Evolutionary conservation across 2,797 vertebrate species (phyloP), one percentile per base, ranked within the genome.

Genomic region (Bryconaethiops microstoma): DNA sequence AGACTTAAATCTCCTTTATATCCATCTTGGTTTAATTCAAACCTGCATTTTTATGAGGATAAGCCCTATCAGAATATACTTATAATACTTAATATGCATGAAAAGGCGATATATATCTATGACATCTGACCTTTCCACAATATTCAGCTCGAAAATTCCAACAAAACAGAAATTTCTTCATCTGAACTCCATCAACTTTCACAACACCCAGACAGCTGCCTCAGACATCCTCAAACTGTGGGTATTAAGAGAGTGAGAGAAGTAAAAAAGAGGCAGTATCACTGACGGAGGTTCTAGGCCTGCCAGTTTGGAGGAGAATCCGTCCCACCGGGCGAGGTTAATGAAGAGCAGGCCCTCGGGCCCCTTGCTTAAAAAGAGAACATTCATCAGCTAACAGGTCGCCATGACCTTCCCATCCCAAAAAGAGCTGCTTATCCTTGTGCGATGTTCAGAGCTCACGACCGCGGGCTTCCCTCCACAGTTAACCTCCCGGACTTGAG

Each of bases 351-450:
- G 48, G 45, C 73, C 74, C 29, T 70, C n/a, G 40, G 52, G 55
- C 45, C 45, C 40, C 29, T 48, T 69, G 57, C 69, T 76, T 71
- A 75, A 76, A 21, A 67, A 54, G 29, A 71, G 14, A 7, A 45
- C 21, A 70, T 70, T 81, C 57, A 76, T 76, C 79, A 55, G 45
- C 45, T 54, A 81, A 76, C 74, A 16, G 23, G 40, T 42, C 25
- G 13, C 68, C 48, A 45, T 69, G 29, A 65, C 29, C 48, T 70
- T 70, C 73, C 73, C n/a, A 40, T n/a, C 52, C 25, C 21, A 21
- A 69, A 81, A 59, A 35, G 50, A 72, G 70, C 16, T 29, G 48
- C 74, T 69, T 45, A 25, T 69, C 63, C 55, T 50, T 60, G 21
- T 65, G 35, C 29, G 48, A 17, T 16, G 7, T n/a, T 14, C 70